Evolutionary conservation across 2,113 vertebrate species (phyloP).

Genomic region (Phylloscopus trochilus): DNA sequence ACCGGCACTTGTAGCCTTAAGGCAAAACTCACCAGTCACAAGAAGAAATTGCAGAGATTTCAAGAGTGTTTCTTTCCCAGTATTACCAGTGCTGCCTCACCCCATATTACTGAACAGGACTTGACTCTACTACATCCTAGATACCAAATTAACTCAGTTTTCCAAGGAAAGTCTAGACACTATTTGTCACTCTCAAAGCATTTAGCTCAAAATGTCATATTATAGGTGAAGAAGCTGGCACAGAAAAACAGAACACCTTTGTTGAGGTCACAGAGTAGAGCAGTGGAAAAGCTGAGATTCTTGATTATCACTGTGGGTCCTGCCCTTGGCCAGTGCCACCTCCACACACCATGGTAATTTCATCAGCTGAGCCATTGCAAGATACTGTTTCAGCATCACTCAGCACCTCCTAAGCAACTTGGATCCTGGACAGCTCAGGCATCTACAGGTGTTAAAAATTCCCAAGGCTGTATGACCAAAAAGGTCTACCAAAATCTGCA

Average conservation of each 20-base stretch:
- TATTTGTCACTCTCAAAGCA: not conserved
- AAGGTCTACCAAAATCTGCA: not conserved
- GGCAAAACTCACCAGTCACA: not conserved
- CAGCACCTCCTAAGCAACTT: not conserved
- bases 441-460: not conserved
- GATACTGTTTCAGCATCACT: not conserved
- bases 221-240: not conserved
- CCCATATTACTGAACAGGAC: not conserved
- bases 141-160: not conserved
- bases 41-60: not conserved
- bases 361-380: not conserved
- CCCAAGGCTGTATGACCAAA: not conserved
- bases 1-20: not conserved
- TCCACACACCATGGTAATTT: not conserved
- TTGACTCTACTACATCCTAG: not conserved
- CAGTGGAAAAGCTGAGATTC: not conserved
- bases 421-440: not conserved
- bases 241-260: not conserved
- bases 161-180: not conserved
- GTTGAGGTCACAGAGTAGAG: not conserved
- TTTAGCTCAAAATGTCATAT: not conserved
- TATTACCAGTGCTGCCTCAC: not conserved
- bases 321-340: not conserved
- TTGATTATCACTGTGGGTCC: rapidly evolving
- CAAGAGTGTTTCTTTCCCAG: not conserved